Percentiles rank a stretch among this genome's conserved stretches.
These are phyloP conservation scores for Conus ventricosus DNA, from an alignment of 1,140 invertebrate species.

Conservation along the genomic window DNA sequence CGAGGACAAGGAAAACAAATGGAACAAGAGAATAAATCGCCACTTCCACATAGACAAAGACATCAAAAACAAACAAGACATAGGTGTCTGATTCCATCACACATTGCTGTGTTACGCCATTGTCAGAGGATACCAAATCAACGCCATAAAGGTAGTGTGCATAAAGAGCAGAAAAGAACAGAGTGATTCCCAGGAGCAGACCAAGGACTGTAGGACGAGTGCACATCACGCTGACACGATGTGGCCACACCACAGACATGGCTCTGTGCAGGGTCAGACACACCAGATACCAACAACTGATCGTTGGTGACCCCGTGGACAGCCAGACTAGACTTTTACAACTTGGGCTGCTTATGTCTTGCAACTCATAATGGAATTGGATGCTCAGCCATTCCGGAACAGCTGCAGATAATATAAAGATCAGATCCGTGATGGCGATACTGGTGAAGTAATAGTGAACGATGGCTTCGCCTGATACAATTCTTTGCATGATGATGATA, in stretches of 20 bases:
- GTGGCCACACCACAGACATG: neutral
- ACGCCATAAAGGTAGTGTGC: neutral
- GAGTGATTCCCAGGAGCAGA: neutral
- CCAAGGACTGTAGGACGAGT: neutral
- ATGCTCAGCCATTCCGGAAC: neutral
- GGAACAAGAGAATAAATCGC: neutral
- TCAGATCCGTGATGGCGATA: neutral
- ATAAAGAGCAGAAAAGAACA: neutral
- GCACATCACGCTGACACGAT: constrained; percentile 5
- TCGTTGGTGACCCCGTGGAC: too few relatives aligned
- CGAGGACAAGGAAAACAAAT: neutral
- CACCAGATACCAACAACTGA: constrained; percentile 21
- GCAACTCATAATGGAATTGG: neutral
- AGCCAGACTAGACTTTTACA: neutral
- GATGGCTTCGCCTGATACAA: neutral
- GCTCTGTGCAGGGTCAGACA: neutral
- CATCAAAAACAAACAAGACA: neutral
- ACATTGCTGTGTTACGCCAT: neutral
- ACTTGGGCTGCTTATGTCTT: too few relatives aligned
- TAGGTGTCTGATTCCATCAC: neutral
- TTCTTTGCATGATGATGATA: constrained; percentile 22
- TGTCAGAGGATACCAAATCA: neutral
- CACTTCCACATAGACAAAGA: neutral
- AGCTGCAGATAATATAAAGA: neutral
- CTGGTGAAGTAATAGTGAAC: neutral